Evolutionary conservation across 2,797 vertebrate species (phyloP).

Genomic region (Lophius americanus): DNA sequence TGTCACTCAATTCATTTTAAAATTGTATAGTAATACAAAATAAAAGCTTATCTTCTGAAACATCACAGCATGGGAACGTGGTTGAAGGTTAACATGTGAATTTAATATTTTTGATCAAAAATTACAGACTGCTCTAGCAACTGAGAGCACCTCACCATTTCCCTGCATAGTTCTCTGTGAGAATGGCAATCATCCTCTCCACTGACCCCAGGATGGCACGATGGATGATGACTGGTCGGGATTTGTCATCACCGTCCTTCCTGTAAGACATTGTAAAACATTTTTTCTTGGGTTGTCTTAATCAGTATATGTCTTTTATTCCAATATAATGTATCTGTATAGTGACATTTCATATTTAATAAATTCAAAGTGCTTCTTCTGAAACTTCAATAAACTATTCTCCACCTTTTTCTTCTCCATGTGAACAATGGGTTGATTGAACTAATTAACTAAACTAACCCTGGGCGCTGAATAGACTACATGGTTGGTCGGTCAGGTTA

Average conservation of each 20-base stretch:
- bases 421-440: too few species aligned
- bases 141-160: constrained; percentile 86
- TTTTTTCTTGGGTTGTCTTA: not conserved
- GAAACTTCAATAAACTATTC: too few species aligned
- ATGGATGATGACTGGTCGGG: constrained; percentile 94
- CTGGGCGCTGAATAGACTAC: too few species aligned
- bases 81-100: not conserved
- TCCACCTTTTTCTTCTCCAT: too few species aligned
- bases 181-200: constrained; percentile 96
- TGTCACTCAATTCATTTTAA: not conserved
- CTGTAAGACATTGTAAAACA: constrained; percentile 53
- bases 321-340: too few species aligned
- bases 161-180: constrained; percentile 93
- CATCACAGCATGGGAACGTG: not conserved
- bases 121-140: not conserved
- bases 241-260: constrained; percentile 88
- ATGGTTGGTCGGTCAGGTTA: constrained; percentile 7
- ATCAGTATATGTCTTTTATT: not conserved
- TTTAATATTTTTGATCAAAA: not conserved
- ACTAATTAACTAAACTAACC: too few species aligned
- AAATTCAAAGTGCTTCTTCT: too few species aligned
- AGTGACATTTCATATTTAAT: too few species aligned
- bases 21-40: not conserved
- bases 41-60: not conserved
- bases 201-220: constrained; percentile 94